phyloP scores from a whole-genome alignment of 2,797 vertebrate genomes.

The Psittacula derbiana region DNA sequence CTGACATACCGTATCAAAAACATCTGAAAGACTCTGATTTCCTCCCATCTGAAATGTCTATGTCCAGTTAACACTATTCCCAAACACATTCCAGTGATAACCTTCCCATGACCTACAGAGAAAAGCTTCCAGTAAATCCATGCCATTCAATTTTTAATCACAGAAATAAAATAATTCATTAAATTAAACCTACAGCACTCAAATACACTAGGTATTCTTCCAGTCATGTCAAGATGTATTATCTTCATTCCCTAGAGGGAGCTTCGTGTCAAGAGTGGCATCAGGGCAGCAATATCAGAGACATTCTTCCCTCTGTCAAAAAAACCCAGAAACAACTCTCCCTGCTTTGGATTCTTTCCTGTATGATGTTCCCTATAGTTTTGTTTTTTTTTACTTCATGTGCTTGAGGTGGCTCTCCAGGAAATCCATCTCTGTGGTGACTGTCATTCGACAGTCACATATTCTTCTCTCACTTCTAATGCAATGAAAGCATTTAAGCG shows the following conservation, averaged over 20 bases:
- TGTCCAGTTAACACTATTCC: neutral
- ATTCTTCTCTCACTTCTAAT: neutral
- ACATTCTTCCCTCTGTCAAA: neutral
- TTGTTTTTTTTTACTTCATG: neutral
- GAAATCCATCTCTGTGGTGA: neutral
- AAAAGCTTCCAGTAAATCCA: neutral
- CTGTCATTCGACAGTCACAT: neutral
- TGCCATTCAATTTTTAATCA: neutral
- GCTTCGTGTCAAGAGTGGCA: neutral
- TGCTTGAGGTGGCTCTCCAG: neutral
- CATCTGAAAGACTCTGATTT: neutral
- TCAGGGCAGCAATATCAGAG: neutral
- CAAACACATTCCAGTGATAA: neutral
- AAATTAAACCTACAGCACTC: neutral
- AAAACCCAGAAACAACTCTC: neutral
- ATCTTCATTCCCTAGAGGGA: neutral
- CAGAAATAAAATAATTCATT: neutral
- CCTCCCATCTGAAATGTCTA: neutral
- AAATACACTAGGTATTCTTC: neutral
- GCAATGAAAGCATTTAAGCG: neutral
- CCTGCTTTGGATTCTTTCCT: neutral
- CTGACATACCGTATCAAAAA: neutral
- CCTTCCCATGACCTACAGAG: neutral
- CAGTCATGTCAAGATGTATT: neutral
- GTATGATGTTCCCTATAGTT: neutral